Evolutionary conservation across 2,888 invertebrate species (phyloP).

Genomic region (Drepanosiphum platanoidis): DNA sequence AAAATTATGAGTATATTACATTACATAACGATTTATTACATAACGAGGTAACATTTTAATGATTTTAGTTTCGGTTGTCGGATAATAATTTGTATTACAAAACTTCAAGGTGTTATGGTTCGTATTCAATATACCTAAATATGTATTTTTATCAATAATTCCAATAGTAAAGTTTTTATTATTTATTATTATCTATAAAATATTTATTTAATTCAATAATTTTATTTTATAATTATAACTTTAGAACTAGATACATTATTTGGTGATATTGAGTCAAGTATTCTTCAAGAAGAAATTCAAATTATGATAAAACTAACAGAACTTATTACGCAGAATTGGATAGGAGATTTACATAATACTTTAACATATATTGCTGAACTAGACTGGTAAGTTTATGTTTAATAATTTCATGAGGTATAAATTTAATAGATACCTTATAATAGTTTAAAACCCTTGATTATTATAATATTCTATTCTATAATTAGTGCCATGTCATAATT

Average conservation of each 20-base stretch:
- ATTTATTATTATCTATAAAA: background rate
- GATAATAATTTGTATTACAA: conserved; percentile 77
- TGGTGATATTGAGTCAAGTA: conserved; percentile 82
- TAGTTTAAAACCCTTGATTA: too few relatives aligned
- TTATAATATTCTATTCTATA: too few relatives aligned
- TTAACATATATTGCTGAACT: conserved; percentile 74
- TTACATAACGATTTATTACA: background rate
- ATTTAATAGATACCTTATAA: too few relatives aligned
- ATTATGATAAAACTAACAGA: conserved; percentile 78
- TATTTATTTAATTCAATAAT: background rate
- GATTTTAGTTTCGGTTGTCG: conserved; percentile 73
- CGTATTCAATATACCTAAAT: conserved; percentile 51
- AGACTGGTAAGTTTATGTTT: conserved; percentile 73
- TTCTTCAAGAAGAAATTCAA: conserved; percentile 81
- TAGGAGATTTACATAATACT: conserved; percentile 69
- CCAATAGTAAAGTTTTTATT: background rate
- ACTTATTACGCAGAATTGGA: conserved; percentile 72
- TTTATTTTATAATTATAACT: conserved; percentile 64
- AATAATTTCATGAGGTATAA: too few relatives aligned
- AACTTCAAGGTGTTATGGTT: conserved; percentile 75
- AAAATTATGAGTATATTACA: conserved; percentile 45
- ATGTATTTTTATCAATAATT: background rate
- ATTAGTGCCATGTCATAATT: too few relatives aligned
- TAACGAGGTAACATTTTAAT: conserved; percentile 22
- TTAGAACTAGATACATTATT: conserved; percentile 79